phyloP scores from a whole-genome alignment of 2,113 vertebrate genomes.

The Platanista minor region DNA sequence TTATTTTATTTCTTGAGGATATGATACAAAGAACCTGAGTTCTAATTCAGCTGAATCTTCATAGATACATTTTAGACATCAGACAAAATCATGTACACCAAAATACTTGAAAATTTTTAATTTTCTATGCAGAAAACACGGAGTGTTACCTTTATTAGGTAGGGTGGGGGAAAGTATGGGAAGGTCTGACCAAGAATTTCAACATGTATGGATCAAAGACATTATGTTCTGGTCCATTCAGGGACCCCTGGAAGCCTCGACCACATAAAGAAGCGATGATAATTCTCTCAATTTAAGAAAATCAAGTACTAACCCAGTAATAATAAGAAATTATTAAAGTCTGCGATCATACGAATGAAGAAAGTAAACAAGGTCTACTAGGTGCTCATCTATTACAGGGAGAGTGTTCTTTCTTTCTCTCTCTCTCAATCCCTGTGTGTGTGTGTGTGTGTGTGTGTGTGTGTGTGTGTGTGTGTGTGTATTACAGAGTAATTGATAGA shows the following conservation, averaged over 20 bases:
- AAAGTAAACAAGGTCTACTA: background rate
- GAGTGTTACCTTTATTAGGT: background rate
- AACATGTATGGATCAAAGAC: background rate
- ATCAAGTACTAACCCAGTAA: background rate
- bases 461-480: background rate
- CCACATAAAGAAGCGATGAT: background rate
- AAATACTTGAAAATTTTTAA: background rate
- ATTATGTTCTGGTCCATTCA: background rate
- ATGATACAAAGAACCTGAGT: background rate
- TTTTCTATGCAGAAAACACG: background rate
- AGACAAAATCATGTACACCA: background rate
- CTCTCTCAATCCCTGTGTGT: background rate
- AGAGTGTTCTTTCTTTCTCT: background rate
- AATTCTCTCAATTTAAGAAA: background rate
- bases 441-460: background rate
- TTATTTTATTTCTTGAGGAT: background rate
- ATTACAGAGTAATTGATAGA: background rate
- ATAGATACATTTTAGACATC: background rate
- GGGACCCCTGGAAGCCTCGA: rapidly evolving
- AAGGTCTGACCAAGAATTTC: background rate
- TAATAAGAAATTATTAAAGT: background rate
- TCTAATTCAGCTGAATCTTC: background rate
- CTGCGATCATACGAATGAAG: background rate
- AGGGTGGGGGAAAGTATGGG: rapidly evolving
- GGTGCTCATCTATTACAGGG: background rate